Evolutionary conservation across 2,888 invertebrate genomes (phyloP).

Genomic region (Junonia oenone): DNA sequence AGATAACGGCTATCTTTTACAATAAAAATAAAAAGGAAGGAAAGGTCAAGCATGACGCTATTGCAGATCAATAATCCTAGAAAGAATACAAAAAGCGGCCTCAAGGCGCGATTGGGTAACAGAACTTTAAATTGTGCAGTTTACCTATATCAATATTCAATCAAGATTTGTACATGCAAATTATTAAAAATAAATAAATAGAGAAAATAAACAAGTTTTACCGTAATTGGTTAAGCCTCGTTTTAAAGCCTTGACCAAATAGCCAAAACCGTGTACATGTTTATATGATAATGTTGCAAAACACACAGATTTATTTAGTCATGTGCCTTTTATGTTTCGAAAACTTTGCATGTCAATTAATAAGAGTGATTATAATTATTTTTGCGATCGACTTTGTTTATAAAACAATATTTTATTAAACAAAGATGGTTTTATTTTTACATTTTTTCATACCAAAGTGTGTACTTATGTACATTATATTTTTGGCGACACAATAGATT

Average conservation of each 20-base stretch:
- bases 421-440: too few species aligned
- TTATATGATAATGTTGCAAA: slow-evolving; percentile 27
- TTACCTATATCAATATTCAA: neutral
- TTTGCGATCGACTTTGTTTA: too few species aligned
- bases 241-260: slow-evolving; percentile 28
- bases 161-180: neutral
- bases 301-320: slow-evolving; percentile 21
- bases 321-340: slow-evolving; percentile 16
- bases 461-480: too few species aligned
- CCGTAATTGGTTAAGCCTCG: slow-evolving; percentile 26
- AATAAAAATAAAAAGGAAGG: neutral
- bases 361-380: too few species aligned
- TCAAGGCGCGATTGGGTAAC: neutral
- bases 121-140: neutral
- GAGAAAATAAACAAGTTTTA: slow-evolving; percentile 11
- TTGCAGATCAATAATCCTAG: neutral
- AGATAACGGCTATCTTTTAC: neutral
- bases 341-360: slow-evolving; percentile 13
- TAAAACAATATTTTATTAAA: too few species aligned
- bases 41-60: neutral
- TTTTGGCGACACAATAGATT: too few species aligned
- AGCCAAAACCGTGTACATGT: slow-evolving; percentile 22
- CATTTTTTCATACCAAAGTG: too few species aligned
- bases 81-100: neutral
- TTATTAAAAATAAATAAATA: slow-evolving; percentile 1